Evolutionary conservation across 2,113 vertebrate species (phyloP).

Genomic region (Nerophis lumbriciformis): DNA sequence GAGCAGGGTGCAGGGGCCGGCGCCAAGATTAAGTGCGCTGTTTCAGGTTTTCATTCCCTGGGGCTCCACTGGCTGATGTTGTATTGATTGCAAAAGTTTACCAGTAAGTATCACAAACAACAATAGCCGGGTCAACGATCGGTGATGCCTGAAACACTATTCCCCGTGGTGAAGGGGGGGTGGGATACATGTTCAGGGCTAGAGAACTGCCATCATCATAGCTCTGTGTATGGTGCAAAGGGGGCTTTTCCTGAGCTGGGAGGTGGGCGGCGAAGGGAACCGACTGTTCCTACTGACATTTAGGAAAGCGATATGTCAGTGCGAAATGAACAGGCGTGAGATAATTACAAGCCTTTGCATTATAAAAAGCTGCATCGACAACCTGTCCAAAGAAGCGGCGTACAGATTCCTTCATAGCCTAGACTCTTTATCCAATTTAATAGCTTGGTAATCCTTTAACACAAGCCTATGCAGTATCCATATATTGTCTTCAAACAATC

Average conservation of each 20-base stretch:
- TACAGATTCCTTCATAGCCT: conserved; percentile 58
- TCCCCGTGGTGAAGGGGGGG: conserved; percentile 62
- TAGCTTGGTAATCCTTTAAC: conserved; percentile 57
- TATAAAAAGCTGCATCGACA: conserved; percentile 79
- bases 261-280: conserved; percentile 57
- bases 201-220: conserved; percentile 71
- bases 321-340: conserved; percentile 77
- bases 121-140: conserved; percentile 91
- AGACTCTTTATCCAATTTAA: conserved; percentile 61
- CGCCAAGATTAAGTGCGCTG: conserved; percentile 96
- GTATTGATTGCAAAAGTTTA: conserved; percentile 98
- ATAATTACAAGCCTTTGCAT: conserved; percentile 87
- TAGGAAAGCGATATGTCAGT: conserved; percentile 84
- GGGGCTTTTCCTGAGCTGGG: conserved; percentile 53
- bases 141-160: conserved; percentile 81
- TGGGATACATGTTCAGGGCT: conserved; percentile 60
- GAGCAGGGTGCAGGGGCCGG: conserved; percentile 88
- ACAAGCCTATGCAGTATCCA: too few species aligned
- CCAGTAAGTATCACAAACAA: conserved; percentile 94
- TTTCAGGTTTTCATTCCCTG: conserved; percentile 88
- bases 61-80: conserved; percentile 84
- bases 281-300: conserved; percentile 83
- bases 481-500: too few species aligned
- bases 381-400: conserved; percentile 67
- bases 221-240: conserved; percentile 74